A percentile compares a stretch with the other conserved stretches of the same genome.
These are phyloP conservation scores for Tapera naevia DNA, from an alignment of 2,797 vertebrate genomes.

Conservation along the genomic window DNA sequence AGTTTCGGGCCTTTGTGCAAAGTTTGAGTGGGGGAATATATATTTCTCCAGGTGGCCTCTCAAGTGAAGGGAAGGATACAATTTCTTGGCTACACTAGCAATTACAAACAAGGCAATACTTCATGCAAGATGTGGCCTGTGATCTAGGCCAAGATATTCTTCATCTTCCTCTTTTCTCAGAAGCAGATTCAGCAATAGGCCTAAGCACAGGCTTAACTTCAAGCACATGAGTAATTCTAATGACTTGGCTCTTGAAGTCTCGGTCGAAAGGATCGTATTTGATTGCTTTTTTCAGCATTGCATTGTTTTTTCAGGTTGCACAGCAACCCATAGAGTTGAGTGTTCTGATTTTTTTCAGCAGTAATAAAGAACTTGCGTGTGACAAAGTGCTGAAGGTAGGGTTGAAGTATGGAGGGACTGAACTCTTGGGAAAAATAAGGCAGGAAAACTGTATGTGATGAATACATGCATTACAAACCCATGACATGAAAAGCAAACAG, in stretches of 20 bases:
- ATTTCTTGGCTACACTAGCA: constrained; percentile 4
- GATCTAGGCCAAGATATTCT: neutral
- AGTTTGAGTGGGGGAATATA: neutral
- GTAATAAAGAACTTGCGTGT: neutral
- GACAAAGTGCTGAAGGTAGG: neutral
- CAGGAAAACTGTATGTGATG: neutral
- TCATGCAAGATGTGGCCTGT: neutral
- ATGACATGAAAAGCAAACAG: neutral
- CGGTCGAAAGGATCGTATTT: neutral
- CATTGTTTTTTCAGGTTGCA: neutral
- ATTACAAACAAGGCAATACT: neutral
- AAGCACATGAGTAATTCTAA: neutral
- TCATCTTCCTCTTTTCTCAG: neutral
- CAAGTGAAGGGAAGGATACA: neutral
- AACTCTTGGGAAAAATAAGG: neutral
- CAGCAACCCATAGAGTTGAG: neutral
- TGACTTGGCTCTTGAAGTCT: neutral
- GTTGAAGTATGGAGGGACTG: neutral
- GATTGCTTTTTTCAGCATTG: neutral
- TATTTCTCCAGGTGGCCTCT: constrained; percentile 32
- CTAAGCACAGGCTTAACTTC: neutral
- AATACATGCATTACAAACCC: neutral
- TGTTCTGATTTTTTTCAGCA: constrained; percentile 26
- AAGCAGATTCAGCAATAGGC: neutral
- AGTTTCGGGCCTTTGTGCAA: neutral